Evolutionary conservation across 2,113 vertebrate genomes (phyloP).

Genomic region (Ceyx melanurus): DNA sequence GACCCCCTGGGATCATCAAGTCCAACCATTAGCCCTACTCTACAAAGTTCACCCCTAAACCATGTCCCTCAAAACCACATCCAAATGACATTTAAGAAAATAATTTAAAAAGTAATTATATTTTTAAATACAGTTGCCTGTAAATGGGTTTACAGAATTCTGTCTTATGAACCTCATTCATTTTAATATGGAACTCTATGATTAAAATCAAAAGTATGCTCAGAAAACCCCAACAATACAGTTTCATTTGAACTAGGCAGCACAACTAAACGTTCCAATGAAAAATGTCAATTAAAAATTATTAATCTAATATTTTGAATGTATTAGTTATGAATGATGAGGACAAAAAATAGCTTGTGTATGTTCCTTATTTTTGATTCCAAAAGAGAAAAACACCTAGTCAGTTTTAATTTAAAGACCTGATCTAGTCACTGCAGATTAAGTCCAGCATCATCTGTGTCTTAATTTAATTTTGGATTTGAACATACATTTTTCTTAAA

Average conservation of each 20-base stretch:
- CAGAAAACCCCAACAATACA: neutral
- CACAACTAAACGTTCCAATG: neutral
- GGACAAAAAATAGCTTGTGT: neutral
- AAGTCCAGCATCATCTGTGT: neutral
- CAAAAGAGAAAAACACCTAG: neutral
- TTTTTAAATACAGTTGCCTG: neutral
- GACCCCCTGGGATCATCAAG: no score
- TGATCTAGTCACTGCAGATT: neutral
- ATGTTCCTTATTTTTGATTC: neutral
- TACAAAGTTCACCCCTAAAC: no score
- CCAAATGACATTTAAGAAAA: neutral
- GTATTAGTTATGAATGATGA: neutral
- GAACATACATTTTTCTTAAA: neutral
- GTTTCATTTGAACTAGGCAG: neutral
- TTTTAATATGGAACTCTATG: neutral
- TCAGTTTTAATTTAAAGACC: neutral
- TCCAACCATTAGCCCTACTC: no score
- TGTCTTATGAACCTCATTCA: neutral
- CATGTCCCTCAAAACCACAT: no score
- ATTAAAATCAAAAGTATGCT: neutral
- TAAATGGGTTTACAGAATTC: neutral
- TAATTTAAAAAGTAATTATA: neutral
- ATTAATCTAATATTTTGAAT: neutral
- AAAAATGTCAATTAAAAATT: neutral
- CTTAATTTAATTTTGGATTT: constrained; percentile 9